Percentiles rank a stretch among this genome's conserved stretches.
Conservation (phyloP, 2,113 vertebrate genomes). For the Pleuronectes platessa region DNA sequence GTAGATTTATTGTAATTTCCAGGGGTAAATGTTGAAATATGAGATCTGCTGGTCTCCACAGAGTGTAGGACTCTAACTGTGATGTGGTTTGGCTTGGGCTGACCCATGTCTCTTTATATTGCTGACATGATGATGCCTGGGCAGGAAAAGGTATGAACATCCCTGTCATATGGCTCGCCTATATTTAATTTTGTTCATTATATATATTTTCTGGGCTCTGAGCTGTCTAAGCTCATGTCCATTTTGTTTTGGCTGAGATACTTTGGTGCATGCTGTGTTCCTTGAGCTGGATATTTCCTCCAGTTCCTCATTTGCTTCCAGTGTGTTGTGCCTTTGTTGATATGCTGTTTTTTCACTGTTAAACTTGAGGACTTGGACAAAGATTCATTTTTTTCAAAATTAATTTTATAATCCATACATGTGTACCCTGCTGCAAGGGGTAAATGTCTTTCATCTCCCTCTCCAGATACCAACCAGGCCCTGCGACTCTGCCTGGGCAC, state of each 20-base stretch:
- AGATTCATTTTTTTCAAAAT: background rate
- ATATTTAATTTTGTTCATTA: conserved; percentile 9
- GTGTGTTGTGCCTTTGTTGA: conserved; percentile 17
- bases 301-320: conserved; percentile 7
- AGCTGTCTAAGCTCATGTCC: conserved; percentile 1
- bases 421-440: background rate
- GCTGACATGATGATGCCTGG: conserved; percentile 65
- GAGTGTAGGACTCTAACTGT: background rate
- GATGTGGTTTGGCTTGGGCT: conserved; percentile 20
- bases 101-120: conserved; percentile 63
- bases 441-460: background rate
- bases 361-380: background rate
- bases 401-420: background rate
- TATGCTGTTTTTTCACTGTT: background rate
- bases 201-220: background rate
- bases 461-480: conserved; percentile 94
- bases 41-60: too few species aligned
- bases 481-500: conserved; percentile 93
- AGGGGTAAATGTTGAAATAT: too few species aligned
- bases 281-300: conserved; percentile 2
- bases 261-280: conserved; percentile 43
- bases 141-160: conserved; percentile 92
- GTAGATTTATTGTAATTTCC: too few species aligned
- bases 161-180: conserved; percentile 12
- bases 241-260: background rate